A percentile compares a stretch with the other conserved stretches of the same genome.
These are phyloP conservation scores for Tinea trinotella DNA, from an alignment of 2,888 invertebrate genomes.

Conservation along the genomic window DNA sequence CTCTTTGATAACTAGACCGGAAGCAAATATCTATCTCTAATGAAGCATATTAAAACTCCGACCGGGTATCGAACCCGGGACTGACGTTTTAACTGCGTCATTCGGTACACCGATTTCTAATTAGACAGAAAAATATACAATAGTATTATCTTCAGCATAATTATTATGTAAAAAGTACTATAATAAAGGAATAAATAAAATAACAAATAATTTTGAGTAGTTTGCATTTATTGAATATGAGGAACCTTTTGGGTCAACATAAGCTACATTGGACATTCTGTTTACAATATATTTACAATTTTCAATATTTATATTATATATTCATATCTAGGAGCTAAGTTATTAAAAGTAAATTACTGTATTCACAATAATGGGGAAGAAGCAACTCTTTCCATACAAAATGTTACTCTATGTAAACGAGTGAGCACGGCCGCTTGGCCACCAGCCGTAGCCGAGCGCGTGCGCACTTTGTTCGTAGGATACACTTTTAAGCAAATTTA, in stretches of 20 bases:
- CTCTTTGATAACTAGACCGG: too few species aligned
- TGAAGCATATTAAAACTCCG: too few species aligned
- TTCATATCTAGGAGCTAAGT: slow-evolving; percentile 57
- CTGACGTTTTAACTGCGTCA: too few species aligned
- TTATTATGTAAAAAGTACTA: too few species aligned
- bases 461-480: slow-evolving; percentile 54
- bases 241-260: slow-evolving; percentile 72
- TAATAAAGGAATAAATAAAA: slow-evolving; percentile 25
- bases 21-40: too few species aligned
- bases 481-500: slow-evolving; percentile 57
- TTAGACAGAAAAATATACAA: too few species aligned
- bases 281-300: slow-evolving; percentile 70
- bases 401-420: slow-evolving; percentile 48
- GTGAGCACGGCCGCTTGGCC: slow-evolving; percentile 34
- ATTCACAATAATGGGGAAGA: slow-evolving; percentile 67
- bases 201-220: slow-evolving; percentile 49
- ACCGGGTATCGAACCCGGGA: too few species aligned
- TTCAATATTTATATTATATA: slow-evolving; percentile 55
- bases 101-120: too few species aligned
- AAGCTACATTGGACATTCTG: slow-evolving; percentile 71
- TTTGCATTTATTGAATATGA: slow-evolving; percentile 73
- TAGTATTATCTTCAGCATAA: too few species aligned
- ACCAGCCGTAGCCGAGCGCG: slow-evolving; percentile 31
- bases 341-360: slow-evolving; percentile 57
- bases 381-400: slow-evolving; percentile 61